Conservation (phyloP, 2,797 vertebrate species). For the Erpetoichthys calabaricus region DNA sequence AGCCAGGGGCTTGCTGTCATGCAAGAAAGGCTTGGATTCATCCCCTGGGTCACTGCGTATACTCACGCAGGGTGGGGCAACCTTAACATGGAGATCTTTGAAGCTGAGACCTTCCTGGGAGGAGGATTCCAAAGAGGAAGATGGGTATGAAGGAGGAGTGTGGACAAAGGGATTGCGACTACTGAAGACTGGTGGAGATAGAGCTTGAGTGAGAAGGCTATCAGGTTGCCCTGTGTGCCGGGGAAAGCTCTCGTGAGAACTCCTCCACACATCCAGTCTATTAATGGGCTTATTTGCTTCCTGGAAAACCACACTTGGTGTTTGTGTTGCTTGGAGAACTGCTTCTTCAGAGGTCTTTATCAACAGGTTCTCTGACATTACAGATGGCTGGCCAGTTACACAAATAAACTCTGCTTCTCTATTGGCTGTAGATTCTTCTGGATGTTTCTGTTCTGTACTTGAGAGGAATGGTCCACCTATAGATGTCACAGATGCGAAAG, state of each 20-base stretch:
- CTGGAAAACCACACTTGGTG: too few relatives aligned
- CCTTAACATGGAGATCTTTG: conserved; percentile 15
- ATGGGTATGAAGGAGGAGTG: neutral
- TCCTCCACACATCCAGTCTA: neutral
- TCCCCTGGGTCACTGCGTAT: conserved; percentile 26
- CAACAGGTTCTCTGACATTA: too few relatives aligned
- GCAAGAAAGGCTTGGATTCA: conserved; percentile 25
- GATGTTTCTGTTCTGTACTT: too few relatives aligned
- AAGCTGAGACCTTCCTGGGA: conserved; percentile 26
- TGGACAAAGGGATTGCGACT: conserved; percentile 32
- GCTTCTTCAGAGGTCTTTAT: too few relatives aligned
- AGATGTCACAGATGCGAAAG: too few relatives aligned
- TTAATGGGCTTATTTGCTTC: too few relatives aligned
- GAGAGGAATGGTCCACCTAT: too few relatives aligned
- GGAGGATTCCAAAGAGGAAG: conserved; percentile 23
- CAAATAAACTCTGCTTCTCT: too few relatives aligned
- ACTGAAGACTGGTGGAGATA: conserved; percentile 19
- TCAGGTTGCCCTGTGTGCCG: neutral
- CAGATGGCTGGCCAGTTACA: too few relatives aligned
- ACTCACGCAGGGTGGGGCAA: conserved; percentile 27
- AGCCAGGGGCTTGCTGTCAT: conserved; percentile 43
- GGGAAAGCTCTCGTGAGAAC: neutral
- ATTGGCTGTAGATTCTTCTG: too few relatives aligned
- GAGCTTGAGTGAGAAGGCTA: conserved; percentile 32
- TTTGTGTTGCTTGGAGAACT: too few relatives aligned